Conservation (phyloP, 92 coral and sea anemone genomes). For the Isaurus tuberculatus region DNA sequence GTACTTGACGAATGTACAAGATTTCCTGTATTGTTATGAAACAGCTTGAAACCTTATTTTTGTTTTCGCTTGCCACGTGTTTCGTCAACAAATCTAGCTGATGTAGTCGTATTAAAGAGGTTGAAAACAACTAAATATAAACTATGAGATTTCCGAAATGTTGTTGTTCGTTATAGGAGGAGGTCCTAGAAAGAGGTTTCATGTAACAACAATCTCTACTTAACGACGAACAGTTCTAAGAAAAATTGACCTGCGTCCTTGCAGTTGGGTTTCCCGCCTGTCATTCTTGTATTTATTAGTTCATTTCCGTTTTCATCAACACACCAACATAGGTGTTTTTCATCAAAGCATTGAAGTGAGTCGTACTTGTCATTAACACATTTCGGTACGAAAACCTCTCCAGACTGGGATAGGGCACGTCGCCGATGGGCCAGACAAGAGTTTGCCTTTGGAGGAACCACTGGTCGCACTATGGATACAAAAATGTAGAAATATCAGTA, state of each 20-base stretch:
- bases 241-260: constrained; percentile 22
- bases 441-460: constrained; percentile 14
- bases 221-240: neutral
- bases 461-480: neutral
- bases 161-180: too few relatives aligned
- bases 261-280: constrained; percentile 73
- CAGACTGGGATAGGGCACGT: constrained; percentile 60
- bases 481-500: neutral
- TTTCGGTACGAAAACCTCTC: constrained; percentile 65
- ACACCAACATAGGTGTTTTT: constrained; percentile 85
- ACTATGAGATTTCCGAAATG: too few relatives aligned
- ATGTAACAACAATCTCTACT: too few relatives aligned
- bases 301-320: constrained; percentile 84
- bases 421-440: constrained; percentile 73
- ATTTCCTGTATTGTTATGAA: too few relatives aligned
- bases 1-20: too few relatives aligned
- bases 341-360: constrained; percentile 76
- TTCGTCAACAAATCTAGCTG: too few relatives aligned
- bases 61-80: too few relatives aligned
- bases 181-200: too few relatives aligned
- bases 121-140: too few relatives aligned
- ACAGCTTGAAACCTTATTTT: too few relatives aligned
- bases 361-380: constrained; percentile 70
- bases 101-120: too few relatives aligned
- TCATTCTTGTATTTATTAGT: constrained; percentile 66